Base-by-base conservation (phyloP, 1,140 invertebrate species). In the Zaprionus africanus region DNA sequence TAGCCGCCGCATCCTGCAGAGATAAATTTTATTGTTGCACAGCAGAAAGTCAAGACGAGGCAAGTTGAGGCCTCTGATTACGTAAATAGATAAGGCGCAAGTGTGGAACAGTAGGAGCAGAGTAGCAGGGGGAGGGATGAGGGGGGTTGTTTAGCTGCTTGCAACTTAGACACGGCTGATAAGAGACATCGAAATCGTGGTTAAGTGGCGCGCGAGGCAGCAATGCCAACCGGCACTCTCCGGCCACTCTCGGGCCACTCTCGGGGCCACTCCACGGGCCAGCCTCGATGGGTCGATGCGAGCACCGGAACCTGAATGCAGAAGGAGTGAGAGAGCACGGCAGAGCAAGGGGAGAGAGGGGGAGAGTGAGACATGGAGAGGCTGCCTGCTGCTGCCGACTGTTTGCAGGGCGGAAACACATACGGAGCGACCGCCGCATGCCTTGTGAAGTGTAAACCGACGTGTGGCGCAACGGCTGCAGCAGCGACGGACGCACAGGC, bases 371-470 rank as follows among this genome's bases (percentile, higher is more conserved):
- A 9, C 1, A 34, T 9, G 9, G 0, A 34, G 9, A 11, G 31
- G 36, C 36, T 38, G 36, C 41, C 41, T 19, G 41, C 41, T 46
- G 41, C n/a, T 46, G 41, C 36, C 15, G 36, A 17, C 41, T 75
- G 64, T 85, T 85, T 78, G 43, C 58, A 70, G 75, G 81, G 81
- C 85, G 76, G 76, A 74, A 74, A 62, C 73, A 26, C 56, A 65
- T 34, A 66, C 31, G 26, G 54, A 13, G 28, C 43, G 41, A 24
- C 36, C 54, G 51, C 57, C 57, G 60, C 66, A 15, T 61, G 78
- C 78, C 78, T 61, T 49, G 53, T 81, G 81, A 84, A 90, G 81
- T 84, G 81, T 70, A 83, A 83, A 76, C 71, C 81, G 81, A 84
- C 81, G 85, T 88, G 85, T 69, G 78, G 75, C 75, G 56, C 69